phyloP scores from a whole-genome alignment of 2,113 vertebrate species.

The Ellobius talpinus region DNA sequence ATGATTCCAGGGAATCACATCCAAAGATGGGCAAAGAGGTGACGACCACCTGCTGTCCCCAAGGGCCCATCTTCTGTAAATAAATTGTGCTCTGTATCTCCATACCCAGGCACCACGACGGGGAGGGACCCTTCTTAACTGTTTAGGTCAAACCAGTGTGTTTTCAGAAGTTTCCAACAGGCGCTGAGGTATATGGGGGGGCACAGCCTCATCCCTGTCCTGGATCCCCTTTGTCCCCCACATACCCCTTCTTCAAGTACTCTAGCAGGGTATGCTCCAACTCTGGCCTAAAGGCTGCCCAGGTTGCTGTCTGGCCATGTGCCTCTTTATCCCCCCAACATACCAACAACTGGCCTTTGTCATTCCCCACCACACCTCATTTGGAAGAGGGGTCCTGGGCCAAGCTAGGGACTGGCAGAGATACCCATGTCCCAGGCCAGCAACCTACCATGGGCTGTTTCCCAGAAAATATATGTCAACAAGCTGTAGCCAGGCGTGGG shows the following conservation, averaged over 20 bases:
- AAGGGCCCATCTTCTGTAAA: not conserved
- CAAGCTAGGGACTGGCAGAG: conserved; percentile 57
- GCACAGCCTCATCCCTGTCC: not conserved
- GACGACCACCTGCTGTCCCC: not conserved
- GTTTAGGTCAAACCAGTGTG: not conserved
- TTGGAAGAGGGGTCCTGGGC: conserved; percentile 43
- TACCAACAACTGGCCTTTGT: conserved; percentile 17
- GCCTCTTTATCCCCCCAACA: conserved; percentile 22
- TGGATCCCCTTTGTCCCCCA: not conserved
- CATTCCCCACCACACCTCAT: conserved; percentile 10
- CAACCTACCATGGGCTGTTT: conserved; percentile 34
- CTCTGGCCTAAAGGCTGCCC: not conserved
- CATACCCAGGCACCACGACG: not conserved
- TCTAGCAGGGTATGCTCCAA: not conserved
- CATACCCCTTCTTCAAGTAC: not conserved
- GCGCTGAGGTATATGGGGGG: not conserved
- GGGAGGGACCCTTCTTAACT: not conserved
- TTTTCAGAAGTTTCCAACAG: not conserved
- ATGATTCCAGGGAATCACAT: not conserved
- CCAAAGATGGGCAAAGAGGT: not conserved
- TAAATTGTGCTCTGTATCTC: not conserved
- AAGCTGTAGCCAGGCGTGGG: conserved; percentile 50
- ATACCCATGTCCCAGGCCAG: conserved; percentile 36
- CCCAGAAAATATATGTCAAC: conserved; percentile 66
- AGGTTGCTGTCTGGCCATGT: not conserved